phyloP scores from a whole-genome alignment of 2,113 vertebrate species.

The Progne subis region DNA sequence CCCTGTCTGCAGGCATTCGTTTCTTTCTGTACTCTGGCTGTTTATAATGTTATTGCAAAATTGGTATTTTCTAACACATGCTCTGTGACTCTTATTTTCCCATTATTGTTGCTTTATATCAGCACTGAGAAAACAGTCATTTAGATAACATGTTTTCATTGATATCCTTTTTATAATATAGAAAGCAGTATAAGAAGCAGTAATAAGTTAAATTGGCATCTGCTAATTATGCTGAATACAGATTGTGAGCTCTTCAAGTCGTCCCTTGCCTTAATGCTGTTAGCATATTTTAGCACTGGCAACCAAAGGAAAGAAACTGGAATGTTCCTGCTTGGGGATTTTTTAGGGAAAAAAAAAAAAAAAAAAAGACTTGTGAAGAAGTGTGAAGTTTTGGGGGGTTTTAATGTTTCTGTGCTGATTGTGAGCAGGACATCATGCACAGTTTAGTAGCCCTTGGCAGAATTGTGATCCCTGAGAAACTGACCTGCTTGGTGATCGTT shows the following conservation, averaged over 20 bases:
- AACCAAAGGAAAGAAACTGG: constrained; percentile 58
- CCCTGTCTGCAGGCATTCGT: constrained; percentile 35
- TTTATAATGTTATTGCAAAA: constrained; percentile 27
- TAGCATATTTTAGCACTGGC: constrained; percentile 72
- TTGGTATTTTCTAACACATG: constrained; percentile 26
- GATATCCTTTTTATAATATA: constrained; percentile 43
- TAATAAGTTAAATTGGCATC: constrained; percentile 72
- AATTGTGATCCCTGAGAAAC: neutral
- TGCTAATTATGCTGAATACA: constrained; percentile 73
- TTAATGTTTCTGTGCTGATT: neutral
- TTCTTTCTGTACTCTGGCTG: neutral
- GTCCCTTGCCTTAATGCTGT: constrained; percentile 67
- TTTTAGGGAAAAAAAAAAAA: neutral
- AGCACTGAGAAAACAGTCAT: constrained; percentile 42
- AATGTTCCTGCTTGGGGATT: constrained; percentile 24
- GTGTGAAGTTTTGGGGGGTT: neutral
- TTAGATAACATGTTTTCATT: constrained; percentile 58
- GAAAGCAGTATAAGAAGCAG: constrained; percentile 47
- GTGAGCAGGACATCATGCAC: neutral
- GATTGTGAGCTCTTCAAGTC: constrained; percentile 66
- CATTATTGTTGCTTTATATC: constrained; percentile 46
- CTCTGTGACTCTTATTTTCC: constrained; percentile 29
- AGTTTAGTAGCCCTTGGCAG: neutral
- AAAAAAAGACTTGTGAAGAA: neutral
- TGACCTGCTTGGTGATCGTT: neutral